Conservation (phyloP, 92 coral and sea anemone genomes). For the Palythoa grandiflora region DNA sequence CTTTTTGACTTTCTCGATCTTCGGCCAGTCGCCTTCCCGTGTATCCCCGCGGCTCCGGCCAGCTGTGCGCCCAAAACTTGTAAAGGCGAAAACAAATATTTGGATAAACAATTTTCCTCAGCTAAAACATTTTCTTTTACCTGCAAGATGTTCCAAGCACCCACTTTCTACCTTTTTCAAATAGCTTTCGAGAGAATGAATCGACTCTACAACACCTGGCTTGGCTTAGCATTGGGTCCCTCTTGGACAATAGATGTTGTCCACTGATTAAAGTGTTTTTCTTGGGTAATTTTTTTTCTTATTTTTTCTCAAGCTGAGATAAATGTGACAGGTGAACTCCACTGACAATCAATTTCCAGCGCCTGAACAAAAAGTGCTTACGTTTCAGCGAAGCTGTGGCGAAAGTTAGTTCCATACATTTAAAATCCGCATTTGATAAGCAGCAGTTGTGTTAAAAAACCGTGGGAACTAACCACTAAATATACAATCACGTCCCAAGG, state of each 20-base stretch:
- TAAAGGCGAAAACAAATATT: constrained; percentile 41
- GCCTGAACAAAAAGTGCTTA: neutral
- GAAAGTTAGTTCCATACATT: neutral
- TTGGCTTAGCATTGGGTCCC: constrained; percentile 4
- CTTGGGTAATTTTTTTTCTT: neutral
- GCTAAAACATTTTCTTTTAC: neutral
- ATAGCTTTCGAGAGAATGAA: neutral
- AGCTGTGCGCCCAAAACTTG: constrained; percentile 33
- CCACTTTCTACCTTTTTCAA: constrained; percentile 21
- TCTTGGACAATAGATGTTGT: constrained; percentile 15
- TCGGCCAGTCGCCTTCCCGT: constrained; percentile 38
- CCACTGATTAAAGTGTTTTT: constrained; percentile 23
- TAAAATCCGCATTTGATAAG: constrained; percentile 20
- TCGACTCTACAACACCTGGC: constrained; percentile 19
- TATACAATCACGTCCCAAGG: constrained; percentile 40
- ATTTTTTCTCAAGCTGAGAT: constrained; percentile 16
- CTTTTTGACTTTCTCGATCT: constrained; percentile 29
- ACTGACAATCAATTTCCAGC: neutral
- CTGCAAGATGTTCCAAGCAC: constrained; percentile 1
- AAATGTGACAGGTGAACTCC: neutral
- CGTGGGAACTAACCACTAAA: constrained; percentile 9
- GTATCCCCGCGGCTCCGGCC: constrained; percentile 44
- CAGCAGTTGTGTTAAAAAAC: neutral
- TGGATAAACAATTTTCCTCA: constrained; percentile 14
- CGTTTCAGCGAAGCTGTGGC: constrained; percentile 9